Evolutionary conservation across 2,888 invertebrate species (phyloP).

Genomic region (Andrena hattorfiana): DNA sequence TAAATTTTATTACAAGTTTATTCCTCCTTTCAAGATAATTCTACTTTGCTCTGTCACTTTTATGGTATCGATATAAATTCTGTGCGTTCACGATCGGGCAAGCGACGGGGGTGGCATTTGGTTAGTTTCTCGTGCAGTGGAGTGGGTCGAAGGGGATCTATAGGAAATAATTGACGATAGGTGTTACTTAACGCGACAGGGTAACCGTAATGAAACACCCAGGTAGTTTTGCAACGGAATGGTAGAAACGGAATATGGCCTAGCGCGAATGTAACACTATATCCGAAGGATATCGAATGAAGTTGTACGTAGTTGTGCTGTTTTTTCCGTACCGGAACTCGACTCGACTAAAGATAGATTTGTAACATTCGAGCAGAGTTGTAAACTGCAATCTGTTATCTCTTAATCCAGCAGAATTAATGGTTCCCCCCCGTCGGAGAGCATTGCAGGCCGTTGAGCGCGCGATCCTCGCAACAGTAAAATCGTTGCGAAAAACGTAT

Average conservation of each 20-base stretch:
- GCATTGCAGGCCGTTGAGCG: neutral
- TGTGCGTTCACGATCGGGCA: too few species aligned
- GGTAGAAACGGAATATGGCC: slow-evolving; percentile 74
- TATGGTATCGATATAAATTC: too few species aligned
- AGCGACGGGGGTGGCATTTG: too few species aligned
- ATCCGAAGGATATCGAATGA: slow-evolving; percentile 72
- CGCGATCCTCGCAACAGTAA: neutral
- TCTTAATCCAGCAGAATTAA: slow-evolving; percentile 50
- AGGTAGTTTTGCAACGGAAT: slow-evolving; percentile 74
- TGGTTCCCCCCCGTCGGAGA: slow-evolving; percentile 8
- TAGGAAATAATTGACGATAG: slow-evolving; percentile 52
- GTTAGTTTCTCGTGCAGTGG: neutral
- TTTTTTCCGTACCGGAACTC: slow-evolving; percentile 26
- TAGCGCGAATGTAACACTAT: slow-evolving; percentile 69
- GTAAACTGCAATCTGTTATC: slow-evolving; percentile 22
- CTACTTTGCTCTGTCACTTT: too few species aligned
- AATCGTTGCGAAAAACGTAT: neutral
- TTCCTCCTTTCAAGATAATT: neutral
- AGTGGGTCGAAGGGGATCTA: slow-evolving; percentile 36
- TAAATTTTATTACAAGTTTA: neutral
- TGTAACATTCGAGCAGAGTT: slow-evolving; percentile 47
- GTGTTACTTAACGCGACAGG: slow-evolving; percentile 47
- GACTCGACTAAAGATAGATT: slow-evolving; percentile 62
- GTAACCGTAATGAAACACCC: slow-evolving; percentile 70
- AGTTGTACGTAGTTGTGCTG: slow-evolving; percentile 63